A percentile compares a stretch with the other conserved stretches of the same genome.
Evolutionary conservation across 2,888 invertebrate genomes (phyloP).

Genomic region (Bellardia bayeri): DNA sequence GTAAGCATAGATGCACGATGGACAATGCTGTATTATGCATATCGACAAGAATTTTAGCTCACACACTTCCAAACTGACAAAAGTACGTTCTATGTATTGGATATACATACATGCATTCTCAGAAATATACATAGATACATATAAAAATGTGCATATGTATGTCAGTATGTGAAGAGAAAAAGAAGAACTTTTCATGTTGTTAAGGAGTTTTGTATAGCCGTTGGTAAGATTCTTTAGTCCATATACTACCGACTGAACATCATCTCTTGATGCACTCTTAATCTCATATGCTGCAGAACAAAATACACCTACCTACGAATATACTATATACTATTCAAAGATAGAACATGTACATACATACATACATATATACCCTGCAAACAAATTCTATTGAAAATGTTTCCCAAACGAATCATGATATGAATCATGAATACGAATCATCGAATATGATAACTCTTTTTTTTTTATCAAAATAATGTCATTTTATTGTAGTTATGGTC

Average conservation of each 20-base stretch:
- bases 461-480: too few species aligned
- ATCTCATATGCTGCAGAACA: constrained; percentile 51
- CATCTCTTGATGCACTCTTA: constrained; percentile 54
- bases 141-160: background rate
- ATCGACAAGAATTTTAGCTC: constrained; percentile 5
- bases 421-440: too few species aligned
- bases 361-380: background rate
- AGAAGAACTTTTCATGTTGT: constrained; percentile 27
- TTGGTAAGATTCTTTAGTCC: constrained; percentile 46
- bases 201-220: constrained; percentile 47
- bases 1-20: background rate
- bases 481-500: too few species aligned
- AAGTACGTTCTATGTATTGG: background rate
- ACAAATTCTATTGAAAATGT: too few species aligned
- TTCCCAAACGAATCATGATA: too few species aligned
- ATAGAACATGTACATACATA: background rate
- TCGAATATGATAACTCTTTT: too few species aligned
- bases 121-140: background rate
- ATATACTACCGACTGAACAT: constrained; percentile 42
- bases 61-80: background rate
- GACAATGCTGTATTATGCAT: constrained; percentile 3
- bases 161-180: constrained; percentile 21
- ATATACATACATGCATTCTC: background rate
- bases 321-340: background rate
- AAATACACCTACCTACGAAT: constrained; percentile 13